Conservation (phyloP, 2,797 vertebrate species). For the Pempheris klunzingeri region DNA sequence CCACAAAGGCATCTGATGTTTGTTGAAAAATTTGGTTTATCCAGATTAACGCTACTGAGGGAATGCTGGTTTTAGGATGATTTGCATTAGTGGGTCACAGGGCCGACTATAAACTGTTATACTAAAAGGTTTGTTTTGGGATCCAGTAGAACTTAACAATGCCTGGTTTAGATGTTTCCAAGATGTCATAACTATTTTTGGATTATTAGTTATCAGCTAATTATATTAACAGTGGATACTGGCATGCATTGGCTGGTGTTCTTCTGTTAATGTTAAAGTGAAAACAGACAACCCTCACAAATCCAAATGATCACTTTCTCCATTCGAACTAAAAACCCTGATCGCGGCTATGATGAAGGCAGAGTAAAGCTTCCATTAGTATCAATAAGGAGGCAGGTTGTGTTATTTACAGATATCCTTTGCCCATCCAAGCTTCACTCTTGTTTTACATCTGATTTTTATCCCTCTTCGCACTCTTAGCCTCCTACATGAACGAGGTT, state of each 20-base stretch:
- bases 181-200: constrained; percentile 6
- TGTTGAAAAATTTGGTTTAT: constrained; percentile 54
- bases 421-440: too few species aligned
- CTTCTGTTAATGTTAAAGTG: constrained; percentile 2
- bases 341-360: too few species aligned
- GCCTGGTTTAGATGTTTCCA: constrained; percentile 17
- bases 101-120: constrained; percentile 11
- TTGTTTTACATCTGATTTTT: too few species aligned
- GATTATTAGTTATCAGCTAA: constrained; percentile 11
- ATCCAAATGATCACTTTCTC: too few species aligned
- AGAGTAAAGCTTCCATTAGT: too few species aligned
- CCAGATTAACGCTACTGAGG: constrained; percentile 42
- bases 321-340: too few species aligned
- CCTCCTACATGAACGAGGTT: too few species aligned
- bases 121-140: constrained; percentile 17
- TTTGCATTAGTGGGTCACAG: constrained; percentile 39
- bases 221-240: background rate
- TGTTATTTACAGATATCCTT: too few species aligned
- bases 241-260: background rate
- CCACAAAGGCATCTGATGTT: constrained; percentile 61
- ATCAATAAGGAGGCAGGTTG: too few species aligned
- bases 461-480: too few species aligned
- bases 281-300: too few species aligned
- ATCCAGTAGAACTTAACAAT: constrained; percentile 12
- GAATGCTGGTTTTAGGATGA: constrained; percentile 40